Evolutionary conservation across 2,797 vertebrate species (phyloP), one percentile per base, ranked within the genome.

Genomic region (Sebastes miniatus): DNA sequence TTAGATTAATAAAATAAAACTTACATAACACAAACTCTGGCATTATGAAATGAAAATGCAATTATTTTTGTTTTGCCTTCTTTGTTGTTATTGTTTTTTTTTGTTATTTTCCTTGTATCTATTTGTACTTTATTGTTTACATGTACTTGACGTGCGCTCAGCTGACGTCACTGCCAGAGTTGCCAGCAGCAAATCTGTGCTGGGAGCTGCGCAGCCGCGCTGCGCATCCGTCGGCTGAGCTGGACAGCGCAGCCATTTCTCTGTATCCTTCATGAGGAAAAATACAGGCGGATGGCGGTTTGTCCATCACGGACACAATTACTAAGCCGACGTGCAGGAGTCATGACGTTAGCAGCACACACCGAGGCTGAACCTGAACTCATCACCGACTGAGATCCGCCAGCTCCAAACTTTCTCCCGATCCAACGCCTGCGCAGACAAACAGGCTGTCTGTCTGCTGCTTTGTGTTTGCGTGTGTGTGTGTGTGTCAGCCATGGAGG

Each of bases 211-310:
- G 95, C 95, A 96, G 94, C 86, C 91, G 94, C 92, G 57, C 93
- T 96, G 95, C 95, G 95, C 96, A 96, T 94, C 91, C 91, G 88
- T 80, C 81, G 68, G 80, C 86, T 39, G 61, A 76, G 58, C 83
- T 36, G 87, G 83, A 86, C 87, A 89, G 83, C 91, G 95, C 95
- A 95, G 95, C 95, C 96, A 95, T 96, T 95, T 93, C 88, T 83
- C 81, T 71, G 66, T 16, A 34, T 73, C 67, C 68, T 76, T 36
- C 65, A 13, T 58, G 57, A 83, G 75, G 75, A 71, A 77, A 57
- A 36, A 62, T 6, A 8, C 74, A 31, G 13, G 1, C 13, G 32
- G 11, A 14, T 6, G 27, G 43, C 50, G 43, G 43, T 50, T 16
- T n/a, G 18, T 71, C 54, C 68, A 34, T 59, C 82, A 52, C 62